Conservation (phyloP, 2,888 invertebrate genomes). For the Syrista parreyssii region DNA sequence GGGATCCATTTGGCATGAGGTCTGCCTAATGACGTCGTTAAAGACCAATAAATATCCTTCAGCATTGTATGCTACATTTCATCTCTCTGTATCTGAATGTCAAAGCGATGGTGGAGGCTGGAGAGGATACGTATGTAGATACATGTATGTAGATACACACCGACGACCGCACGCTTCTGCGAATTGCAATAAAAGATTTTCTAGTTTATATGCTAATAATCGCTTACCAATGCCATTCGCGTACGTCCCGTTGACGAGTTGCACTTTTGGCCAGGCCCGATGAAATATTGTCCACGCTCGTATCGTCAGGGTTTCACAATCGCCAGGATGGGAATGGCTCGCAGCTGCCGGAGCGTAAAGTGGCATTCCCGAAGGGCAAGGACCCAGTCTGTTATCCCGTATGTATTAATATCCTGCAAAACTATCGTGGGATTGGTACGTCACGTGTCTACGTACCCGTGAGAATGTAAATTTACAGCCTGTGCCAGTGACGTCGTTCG, state of each 20-base stretch:
- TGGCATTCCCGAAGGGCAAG: not conserved
- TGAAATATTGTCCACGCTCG: slow-evolving; percentile 10
- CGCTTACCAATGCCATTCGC: slow-evolving; percentile 11
- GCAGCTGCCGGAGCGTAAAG: not conserved
- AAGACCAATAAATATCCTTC: slow-evolving; percentile 39
- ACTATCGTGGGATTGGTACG: not conserved
- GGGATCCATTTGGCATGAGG: slow-evolving; percentile 26
- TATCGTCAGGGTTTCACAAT: not conserved
- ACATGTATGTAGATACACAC: not conserved
- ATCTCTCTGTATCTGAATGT: slow-evolving; percentile 12
- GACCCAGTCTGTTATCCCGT: not conserved
- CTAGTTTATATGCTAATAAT: slow-evolving; percentile 47
- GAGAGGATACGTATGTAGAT: not conserved
- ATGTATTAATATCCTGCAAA: not conserved
- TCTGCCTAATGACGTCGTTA: slow-evolving; percentile 41
- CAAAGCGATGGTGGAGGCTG: not conserved
- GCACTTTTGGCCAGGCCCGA: slow-evolving; percentile 16
- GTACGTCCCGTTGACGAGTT: slow-evolving; percentile 10
- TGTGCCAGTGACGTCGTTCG: not conserved
- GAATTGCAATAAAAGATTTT: slow-evolving; percentile 42
- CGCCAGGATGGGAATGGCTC: not conserved
- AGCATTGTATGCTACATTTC: not conserved
- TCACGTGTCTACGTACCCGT: not conserved
- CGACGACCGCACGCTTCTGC: slow-evolving; percentile 6
- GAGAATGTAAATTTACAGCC: not conserved